phyloP scores from a whole-genome alignment of 2,113 vertebrate genomes.

The Burhinus oedicnemus region DNA sequence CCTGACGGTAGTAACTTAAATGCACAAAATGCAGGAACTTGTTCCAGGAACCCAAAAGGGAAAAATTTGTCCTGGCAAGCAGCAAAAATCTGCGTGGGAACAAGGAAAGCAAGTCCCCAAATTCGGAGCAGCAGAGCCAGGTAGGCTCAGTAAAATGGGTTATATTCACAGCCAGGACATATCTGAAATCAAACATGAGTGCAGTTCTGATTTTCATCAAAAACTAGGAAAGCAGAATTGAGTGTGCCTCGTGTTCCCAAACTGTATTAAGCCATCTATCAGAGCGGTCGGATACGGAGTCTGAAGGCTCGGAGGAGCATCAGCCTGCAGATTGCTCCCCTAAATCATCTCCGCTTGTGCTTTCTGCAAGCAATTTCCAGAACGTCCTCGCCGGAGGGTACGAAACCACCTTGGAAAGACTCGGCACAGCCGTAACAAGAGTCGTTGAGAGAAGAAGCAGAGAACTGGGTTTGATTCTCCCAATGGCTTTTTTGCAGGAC shows the following conservation, averaged over 20 bases:
- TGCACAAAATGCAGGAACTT: not conserved
- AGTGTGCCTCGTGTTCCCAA: accelerated
- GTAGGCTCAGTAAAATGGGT: not conserved
- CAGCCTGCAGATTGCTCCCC: not conserved
- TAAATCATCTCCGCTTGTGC: not conserved
- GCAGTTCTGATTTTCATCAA: not conserved
- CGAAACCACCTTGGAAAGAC: not conserved
- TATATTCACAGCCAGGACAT: not conserved
- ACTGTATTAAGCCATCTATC: not conserved
- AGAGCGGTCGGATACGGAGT: accelerated
- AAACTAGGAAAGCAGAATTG: not conserved
- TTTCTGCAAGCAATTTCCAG: not conserved
- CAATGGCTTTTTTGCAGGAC: not conserved
- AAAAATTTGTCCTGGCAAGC: not conserved
- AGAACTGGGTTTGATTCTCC: not conserved
- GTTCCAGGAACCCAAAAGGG: not conserved
- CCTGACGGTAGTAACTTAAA: not conserved
- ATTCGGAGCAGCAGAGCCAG: not conserved
- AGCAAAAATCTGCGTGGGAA: not conserved
- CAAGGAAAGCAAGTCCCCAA: not conserved
- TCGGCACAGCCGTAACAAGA: accelerated
- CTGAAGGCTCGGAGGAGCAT: not conserved
- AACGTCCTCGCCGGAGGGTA: not conserved
- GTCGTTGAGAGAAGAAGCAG: accelerated
- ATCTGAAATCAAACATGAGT: not conserved